Conservation (phyloP, 2,797 vertebrate genomes). For the Galaxias olidus region DNA sequence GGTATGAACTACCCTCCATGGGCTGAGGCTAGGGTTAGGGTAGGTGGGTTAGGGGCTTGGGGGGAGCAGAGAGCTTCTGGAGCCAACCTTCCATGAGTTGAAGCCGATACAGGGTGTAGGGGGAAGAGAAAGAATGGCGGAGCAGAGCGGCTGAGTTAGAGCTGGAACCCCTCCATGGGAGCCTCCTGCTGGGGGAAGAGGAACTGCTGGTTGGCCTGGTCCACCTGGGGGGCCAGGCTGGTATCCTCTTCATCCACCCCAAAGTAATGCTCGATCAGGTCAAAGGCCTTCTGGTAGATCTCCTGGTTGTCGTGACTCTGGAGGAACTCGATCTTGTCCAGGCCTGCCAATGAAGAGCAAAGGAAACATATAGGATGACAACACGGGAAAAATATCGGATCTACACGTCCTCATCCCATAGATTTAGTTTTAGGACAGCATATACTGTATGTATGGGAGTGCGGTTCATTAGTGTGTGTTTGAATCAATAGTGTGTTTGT, state of each 20-base stretch:
- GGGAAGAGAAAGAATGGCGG: constrained; percentile 40
- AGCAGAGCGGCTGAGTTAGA: constrained; percentile 76
- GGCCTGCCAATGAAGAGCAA: constrained; percentile 69
- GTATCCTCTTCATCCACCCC: constrained; percentile 94
- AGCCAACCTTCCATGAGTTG: constrained; percentile 8
- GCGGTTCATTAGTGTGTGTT: no score
- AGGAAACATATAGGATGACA: rapidly evolving
- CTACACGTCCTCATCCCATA: no score
- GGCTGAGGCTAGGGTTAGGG: not conserved
- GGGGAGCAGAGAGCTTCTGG: not conserved
- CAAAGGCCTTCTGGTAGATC: constrained; percentile 99
- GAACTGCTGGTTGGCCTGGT: constrained; percentile 95
- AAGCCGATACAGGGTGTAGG: constrained; percentile 4
- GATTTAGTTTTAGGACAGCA: no score
- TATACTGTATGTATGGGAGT: no score
- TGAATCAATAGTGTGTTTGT: no score
- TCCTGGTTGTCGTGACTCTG: constrained; percentile 99
- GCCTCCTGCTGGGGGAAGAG: constrained; percentile 96
- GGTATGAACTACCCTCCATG: constrained; percentile 37
- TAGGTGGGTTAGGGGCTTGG: not conserved
- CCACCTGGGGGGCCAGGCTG: constrained; percentile 89
- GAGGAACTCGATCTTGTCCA: constrained; percentile 98
- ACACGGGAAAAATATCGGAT: no score
- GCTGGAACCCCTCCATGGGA: constrained; percentile 99
- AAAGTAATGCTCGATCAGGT: constrained; percentile 97